Evolutionary conservation across 2,888 invertebrate genomes (phyloP).

Genomic region (Sinopyrophorus schimmeli): DNA sequence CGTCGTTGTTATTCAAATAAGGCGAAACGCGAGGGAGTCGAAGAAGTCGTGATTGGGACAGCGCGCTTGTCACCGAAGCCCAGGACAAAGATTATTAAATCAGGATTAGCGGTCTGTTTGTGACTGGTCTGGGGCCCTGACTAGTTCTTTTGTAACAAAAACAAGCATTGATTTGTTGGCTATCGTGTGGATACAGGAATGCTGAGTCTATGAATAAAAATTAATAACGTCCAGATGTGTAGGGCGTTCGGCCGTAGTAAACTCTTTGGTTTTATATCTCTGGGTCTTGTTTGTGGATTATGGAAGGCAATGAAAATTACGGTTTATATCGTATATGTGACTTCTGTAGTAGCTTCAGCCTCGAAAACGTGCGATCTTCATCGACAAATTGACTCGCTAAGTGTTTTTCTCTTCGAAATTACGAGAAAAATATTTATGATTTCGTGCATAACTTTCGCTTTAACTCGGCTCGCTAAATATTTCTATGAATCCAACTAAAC

Average conservation of each 20-base stretch:
- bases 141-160: constrained; percentile 42
- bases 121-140: constrained; percentile 45
- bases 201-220: constrained; percentile 40
- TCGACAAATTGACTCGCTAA: constrained; percentile 25
- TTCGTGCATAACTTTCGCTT: constrained; percentile 13
- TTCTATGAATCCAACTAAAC: no score
- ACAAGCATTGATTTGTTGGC: constrained; percentile 53
- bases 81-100: constrained; percentile 55
- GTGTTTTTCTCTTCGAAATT: constrained; percentile 9
- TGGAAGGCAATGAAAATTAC: constrained; percentile 34
- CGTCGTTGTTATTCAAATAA: constrained; percentile 49
- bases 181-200: constrained; percentile 44
- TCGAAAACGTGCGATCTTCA: constrained; percentile 30
- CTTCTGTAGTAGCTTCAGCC: constrained; percentile 33
- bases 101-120: constrained; percentile 56
- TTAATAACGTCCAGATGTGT: constrained; percentile 38
- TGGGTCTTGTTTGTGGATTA: constrained; percentile 34
- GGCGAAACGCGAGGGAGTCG: constrained; percentile 37
- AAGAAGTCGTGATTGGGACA: constrained; percentile 61
- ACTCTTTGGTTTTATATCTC: constrained; percentile 36
- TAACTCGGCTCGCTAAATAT: no score
- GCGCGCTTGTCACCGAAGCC: constrained; percentile 51
- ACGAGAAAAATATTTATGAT: constrained; percentile 23
- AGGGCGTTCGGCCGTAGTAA: constrained; percentile 37
- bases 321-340: constrained; percentile 33